Conservation (phyloP, 37 sponge, comb jelly and placozoan genomes). For the Ephydatia muelleri region DNA sequence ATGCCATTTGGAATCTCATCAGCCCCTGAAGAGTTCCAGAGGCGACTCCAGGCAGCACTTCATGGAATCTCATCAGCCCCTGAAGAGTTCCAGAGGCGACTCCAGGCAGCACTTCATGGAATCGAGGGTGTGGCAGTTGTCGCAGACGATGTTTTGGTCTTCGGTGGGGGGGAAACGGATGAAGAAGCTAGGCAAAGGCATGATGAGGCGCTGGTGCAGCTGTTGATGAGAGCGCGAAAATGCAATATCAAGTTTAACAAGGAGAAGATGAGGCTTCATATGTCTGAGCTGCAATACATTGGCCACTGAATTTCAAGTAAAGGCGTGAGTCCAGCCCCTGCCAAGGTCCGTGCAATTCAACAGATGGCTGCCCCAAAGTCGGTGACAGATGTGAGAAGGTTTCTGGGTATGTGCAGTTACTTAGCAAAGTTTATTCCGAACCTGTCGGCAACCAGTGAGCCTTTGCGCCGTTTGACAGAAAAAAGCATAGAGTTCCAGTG, state of each 20-base stretch:
- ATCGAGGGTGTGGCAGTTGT: conserved; percentile 35
- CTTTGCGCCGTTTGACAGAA: background rate
- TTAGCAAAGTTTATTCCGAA: conserved; percentile 26
- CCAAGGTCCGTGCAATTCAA: conserved; percentile 18
- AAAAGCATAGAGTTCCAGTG: no score
- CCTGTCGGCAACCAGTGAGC: background rate
- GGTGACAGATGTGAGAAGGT: background rate
- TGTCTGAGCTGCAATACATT: conserved; percentile 3
- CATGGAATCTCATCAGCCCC: conserved; percentile 32
- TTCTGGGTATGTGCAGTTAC: conserved; percentile 17
- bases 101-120: conserved; percentile 8
- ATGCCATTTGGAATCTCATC: no score
- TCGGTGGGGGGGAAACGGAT: conserved; percentile 8
- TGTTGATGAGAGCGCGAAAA: conserved; percentile 15
- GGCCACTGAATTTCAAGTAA: background rate
- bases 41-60: no score
- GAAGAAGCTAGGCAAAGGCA: conserved; percentile 10
- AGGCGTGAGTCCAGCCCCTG: conserved; percentile 19
- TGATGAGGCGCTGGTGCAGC: conserved; percentile 5
- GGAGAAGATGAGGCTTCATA: background rate
- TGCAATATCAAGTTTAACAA: conserved; percentile 5
- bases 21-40: no score
- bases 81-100: conserved; percentile 25
- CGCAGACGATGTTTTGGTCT: no score
- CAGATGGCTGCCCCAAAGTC: background rate